Base-by-base conservation (phyloP, 2,888 invertebrate species). In the Heliothis peltigera region DNA sequence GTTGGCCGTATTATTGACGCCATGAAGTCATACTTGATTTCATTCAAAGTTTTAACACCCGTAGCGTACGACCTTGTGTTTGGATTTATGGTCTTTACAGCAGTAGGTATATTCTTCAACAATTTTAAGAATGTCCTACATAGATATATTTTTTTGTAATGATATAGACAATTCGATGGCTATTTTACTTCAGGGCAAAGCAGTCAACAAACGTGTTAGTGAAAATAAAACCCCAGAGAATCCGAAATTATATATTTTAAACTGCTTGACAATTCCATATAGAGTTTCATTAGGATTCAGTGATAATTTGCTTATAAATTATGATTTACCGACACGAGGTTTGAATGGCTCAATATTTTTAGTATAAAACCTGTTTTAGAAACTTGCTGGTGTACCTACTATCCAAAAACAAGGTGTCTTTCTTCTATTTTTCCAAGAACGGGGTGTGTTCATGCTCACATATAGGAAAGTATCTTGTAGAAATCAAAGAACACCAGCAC, bases 21-120 rank as follows among this genome's bases (percentile, higher is more conserved):
- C 84, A 86, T 87, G 83, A 82, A 86, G 70, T 80, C 77, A 80
- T 82, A 70, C 61, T 54, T 64, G 63, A 67, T 64, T 76, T 76
- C 76, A 77, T 80, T 80, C 79, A 80, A 76, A 70, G 58, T 62
- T 69, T 72, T 46, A 56, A 39, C 59, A 56, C 56, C 53, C 43
- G 48, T 60, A 60, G 19, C 46, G 39, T 46, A n/a, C 35, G 75
- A 46, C 78, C 71, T 80, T 75, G 77, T 48, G 12, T 2, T 49
- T 56, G 53, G 28, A 25, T 60, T 32, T 43, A 54, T 63, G 7
- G 47, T 42, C 44, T 64, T 55, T 21, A 52, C 6, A 47, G 19
- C 52, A 47, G 32, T 32, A 32, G 32, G 32, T 47, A 21, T 53
- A 49, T 62, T 51, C 28, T 32, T 6, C 19, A 53, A 8, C 42